phyloP scores from a whole-genome alignment of 2,797 vertebrate species.

The Tadarida brasiliensis region DNA sequence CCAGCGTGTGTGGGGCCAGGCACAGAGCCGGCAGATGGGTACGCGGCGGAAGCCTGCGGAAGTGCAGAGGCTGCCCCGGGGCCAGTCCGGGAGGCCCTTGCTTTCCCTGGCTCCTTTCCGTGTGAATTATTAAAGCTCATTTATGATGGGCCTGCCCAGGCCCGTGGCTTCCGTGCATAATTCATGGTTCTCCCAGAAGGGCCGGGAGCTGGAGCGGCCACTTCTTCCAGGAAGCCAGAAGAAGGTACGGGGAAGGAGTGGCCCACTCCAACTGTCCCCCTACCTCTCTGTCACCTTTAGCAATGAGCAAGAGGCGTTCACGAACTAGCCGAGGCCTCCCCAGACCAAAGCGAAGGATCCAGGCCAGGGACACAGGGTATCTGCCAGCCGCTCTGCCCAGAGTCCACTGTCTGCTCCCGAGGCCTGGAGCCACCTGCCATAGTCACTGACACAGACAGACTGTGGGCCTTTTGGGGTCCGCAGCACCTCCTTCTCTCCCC shows the following conservation, averaged over 20 bases:
- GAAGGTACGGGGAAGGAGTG: neutral
- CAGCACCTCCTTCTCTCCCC: neutral
- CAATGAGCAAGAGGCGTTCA: neutral
- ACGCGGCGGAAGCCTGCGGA: rapidly evolving
- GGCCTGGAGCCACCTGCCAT: neutral
- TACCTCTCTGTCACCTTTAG: neutral
- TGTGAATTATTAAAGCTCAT: slow-evolving; percentile 89
- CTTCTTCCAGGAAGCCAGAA: slow-evolving; percentile 85
- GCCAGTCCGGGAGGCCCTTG: slow-evolving; percentile 53
- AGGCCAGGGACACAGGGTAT: neutral
- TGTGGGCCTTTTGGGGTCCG: neutral
- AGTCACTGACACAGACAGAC: neutral
- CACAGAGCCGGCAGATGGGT: neutral
- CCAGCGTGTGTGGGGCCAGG: neutral
- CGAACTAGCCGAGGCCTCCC: neutral
- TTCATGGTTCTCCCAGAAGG: slow-evolving; percentile 85
- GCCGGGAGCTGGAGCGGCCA: slow-evolving; percentile 60
- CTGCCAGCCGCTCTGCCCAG: neutral
- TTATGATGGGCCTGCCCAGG: slow-evolving; percentile 86
- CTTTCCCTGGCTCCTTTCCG: slow-evolving; percentile 13
- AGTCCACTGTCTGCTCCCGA: neutral
- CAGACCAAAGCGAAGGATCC: neutral
- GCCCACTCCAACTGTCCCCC: neutral
- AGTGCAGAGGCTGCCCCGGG: neutral
- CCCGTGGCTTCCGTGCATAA: slow-evolving; percentile 88